Percentiles rank a stretch among this genome's conserved stretches.
These are phyloP conservation scores for Luscinia megarhynchos DNA, from an alignment of 2,797 vertebrate genomes.

Conservation along the genomic window DNA sequence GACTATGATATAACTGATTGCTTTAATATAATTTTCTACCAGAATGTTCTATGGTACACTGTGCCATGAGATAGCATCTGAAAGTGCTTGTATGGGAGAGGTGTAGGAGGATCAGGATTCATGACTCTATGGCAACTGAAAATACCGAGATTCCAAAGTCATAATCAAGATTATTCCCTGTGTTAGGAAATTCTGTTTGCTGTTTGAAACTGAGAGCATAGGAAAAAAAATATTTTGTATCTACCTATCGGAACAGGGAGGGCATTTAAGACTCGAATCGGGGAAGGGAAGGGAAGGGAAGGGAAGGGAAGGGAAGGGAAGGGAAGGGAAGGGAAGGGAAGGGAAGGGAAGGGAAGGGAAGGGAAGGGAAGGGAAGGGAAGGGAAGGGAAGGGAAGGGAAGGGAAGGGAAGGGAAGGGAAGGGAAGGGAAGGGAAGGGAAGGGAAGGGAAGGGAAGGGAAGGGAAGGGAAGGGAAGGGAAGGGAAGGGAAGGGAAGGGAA, in stretches of 20 bases:
- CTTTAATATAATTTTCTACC: constrained; percentile 37
- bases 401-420: not conserved
- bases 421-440: not conserved
- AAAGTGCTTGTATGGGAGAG: not conserved
- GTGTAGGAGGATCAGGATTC: not conserved
- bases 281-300: not conserved
- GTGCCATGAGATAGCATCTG: not conserved
- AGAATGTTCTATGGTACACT: not conserved
- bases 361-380: not conserved
- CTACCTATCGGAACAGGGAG: not conserved
- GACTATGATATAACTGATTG: constrained; percentile 7
- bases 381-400: not conserved
- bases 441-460: not conserved
- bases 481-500: not conserved
- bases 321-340: not conserved
- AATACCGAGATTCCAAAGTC: not conserved
- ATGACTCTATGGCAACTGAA: not conserved
- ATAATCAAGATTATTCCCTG: not conserved
- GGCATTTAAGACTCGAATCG: not conserved
- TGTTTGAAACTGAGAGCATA: not conserved
- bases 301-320: not conserved
- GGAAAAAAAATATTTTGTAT: not conserved
- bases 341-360: not conserved
- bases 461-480: not conserved
- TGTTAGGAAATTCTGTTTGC: not conserved